Evolutionary conservation across 35 echinoderm and acorn worm species (phyloP).

Genomic region (Heliocidaris tuberculata): DNA sequence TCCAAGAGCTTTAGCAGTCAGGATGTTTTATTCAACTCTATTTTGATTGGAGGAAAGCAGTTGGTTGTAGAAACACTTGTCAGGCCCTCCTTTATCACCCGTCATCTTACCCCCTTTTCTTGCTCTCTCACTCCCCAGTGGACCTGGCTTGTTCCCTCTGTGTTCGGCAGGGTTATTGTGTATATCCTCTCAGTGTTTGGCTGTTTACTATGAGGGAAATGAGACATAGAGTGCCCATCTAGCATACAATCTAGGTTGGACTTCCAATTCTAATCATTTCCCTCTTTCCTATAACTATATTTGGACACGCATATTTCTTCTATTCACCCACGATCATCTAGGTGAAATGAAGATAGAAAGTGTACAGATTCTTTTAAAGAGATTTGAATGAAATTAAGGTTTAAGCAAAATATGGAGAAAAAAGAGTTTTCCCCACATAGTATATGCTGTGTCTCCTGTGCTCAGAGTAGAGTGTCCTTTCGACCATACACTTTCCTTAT

Average conservation of each 20-base stretch:
- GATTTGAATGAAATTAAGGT: not conserved
- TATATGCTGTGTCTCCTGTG: not conserved
- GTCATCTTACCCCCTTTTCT: slow-evolving; percentile 1
- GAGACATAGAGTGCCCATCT: slow-evolving; percentile 29
- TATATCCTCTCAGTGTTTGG: slow-evolving; percentile 23
- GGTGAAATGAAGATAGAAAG: not conserved
- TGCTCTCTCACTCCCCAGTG: slow-evolving; percentile 14
- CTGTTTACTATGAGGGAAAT: slow-evolving; percentile 15
- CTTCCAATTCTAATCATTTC: slow-evolving; percentile 46
- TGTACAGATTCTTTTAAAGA: no score
- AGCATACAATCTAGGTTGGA: slow-evolving; percentile 28
- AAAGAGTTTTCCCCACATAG: not conserved
- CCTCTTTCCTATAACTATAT: slow-evolving; percentile 21
- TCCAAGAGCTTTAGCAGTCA: slow-evolving; percentile 34
- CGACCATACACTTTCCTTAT: not conserved
- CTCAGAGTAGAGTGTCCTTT: not conserved
- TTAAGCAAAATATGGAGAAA: not conserved
- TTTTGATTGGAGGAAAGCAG: slow-evolving; percentile 48
- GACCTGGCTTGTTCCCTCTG: not conserved
- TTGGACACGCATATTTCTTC: not conserved
- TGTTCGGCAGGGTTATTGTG: slow-evolving; percentile 22
- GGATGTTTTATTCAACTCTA: slow-evolving; percentile 43
- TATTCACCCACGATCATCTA: not conserved
- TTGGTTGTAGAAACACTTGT: slow-evolving; percentile 49
- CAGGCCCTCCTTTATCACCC: slow-evolving; percentile 39